Evolutionary conservation across 2,888 invertebrate species (phyloP).

Genomic region (Hermaeophaga mercurialis): DNA sequence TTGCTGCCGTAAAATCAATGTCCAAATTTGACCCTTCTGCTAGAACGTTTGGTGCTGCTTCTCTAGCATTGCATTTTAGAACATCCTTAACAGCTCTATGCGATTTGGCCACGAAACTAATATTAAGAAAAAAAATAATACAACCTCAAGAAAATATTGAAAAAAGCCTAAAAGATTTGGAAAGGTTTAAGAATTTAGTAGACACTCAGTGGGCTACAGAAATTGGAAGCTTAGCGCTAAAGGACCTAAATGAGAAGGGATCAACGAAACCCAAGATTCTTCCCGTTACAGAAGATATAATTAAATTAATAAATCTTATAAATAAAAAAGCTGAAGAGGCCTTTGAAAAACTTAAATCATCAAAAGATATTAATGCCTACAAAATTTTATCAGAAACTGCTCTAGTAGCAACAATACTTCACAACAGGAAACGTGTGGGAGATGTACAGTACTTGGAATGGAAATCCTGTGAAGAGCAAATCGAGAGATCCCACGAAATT

Average conservation of each 20-base stretch:
- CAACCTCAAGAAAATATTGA: conserved; percentile 6
- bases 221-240: conserved; percentile 1
- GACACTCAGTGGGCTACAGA: conserved; percentile 3
- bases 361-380: conserved; percentile 14
- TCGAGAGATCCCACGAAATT: conserved; percentile 9
- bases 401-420: conserved; percentile 29
- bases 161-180: conserved; percentile 18
- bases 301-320: conserved; percentile 37
- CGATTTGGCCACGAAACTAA: conserved; percentile 30
- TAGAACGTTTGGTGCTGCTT: conserved; percentile 34
- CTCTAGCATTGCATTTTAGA: conserved; percentile 30
- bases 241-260: not conserved
- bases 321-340: conserved; percentile 31
- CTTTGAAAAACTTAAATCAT: conserved; percentile 13
- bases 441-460: conserved; percentile 32
- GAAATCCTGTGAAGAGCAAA: conserved; percentile 23
- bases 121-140: conserved; percentile 30
- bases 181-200: conserved; percentile 17
- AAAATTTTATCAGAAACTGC: conserved; percentile 29
- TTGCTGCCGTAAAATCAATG: conserved; percentile 7
- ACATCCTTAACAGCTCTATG: conserved; percentile 31
- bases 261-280: not conserved
- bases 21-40: conserved; percentile 17
- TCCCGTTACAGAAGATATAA: conserved; percentile 31
- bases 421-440: conserved; percentile 34